Base-by-base conservation (phyloP, 2,113 vertebrate genomes). In the Hemiscyllium ocellatum region DNA sequence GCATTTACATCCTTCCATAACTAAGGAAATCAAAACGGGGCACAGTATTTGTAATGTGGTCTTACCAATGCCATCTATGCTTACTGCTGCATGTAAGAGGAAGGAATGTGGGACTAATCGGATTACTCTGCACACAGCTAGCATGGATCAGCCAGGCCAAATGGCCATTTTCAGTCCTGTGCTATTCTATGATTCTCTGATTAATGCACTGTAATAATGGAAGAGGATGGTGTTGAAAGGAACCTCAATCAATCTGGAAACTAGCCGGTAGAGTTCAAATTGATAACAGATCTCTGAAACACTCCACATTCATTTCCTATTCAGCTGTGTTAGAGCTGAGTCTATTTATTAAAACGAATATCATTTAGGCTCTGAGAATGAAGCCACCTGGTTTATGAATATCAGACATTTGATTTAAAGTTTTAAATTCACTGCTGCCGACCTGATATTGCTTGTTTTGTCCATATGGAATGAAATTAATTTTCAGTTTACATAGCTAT, bases 361-460 rank as follows among this genome's bases (percentile, higher is more conserved):
- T 66, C 33, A 37, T 66, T 68, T 93, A 17, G 61, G 1, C 89
- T 93, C 89, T 93, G 89, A 68, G 89, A 93, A 37, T n/a, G 80
- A 83, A 93, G 65, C 33, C 37, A n/a, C 33, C 37, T 93, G 33
- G 33, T 66, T 33, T 68, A 93, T 68, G 61, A 66, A 66, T n/a
- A 93, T n/a, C 89, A 93, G 61, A 22, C n/a, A n/a, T 66, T 66
- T 68, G 89, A 93, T 37, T 93, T 93, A 65, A 91, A 65, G 89
- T 91, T 37, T 91, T 61, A 66, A 20, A 91, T 37, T 66, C 19
- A 66, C 89, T 91, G 33, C 61, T 5, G n/a, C 15, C 65, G 7
- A 65, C 33, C 37, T n/a, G 7, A 66, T 20, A 93, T 42, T n/a
- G 2, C 66, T 93, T 66, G 37, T 19, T 93, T 66, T 66, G 66